Conservation (phyloP, 1,140 invertebrate genomes). For the Drosophila paulistorum region DNA sequence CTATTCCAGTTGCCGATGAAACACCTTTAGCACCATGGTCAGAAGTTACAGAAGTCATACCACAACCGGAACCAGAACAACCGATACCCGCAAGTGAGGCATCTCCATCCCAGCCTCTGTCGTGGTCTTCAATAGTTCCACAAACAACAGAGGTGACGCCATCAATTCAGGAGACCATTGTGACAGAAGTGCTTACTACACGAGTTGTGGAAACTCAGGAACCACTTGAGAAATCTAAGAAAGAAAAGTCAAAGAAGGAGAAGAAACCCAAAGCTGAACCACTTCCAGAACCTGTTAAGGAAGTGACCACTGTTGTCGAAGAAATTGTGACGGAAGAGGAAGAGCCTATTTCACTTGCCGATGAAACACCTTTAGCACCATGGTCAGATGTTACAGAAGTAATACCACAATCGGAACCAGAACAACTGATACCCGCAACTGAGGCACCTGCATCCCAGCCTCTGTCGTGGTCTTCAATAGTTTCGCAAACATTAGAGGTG, state of each 20-base stretch:
- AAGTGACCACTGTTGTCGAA: neutral
- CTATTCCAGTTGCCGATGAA: neutral
- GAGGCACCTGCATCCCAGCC: neutral
- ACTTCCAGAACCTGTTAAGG: neutral
- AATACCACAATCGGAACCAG: neutral
- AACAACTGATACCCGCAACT: neutral
- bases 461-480: conserved; percentile 8
- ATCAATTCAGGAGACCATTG: neutral
- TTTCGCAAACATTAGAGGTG: neutral
- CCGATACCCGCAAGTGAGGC: no score
- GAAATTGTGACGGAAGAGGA: neutral
- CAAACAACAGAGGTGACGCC: neutral
- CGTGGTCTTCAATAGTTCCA: conserved; percentile 10
- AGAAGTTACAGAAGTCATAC: neutral
- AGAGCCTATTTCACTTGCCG: neutral
- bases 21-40: conserved; percentile 18
- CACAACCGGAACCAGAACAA: neutral
- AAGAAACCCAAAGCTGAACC: conserved; percentile 23
- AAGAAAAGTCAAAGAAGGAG: conserved; percentile 40
- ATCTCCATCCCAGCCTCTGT: neutral
- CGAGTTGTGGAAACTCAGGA: neutral
- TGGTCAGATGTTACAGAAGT: conserved; percentile 7
- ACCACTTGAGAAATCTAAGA: conserved; percentile 5
- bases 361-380: conserved; percentile 19
- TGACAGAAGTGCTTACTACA: neutral